A percentile compares a stretch with the other conserved stretches of the same genome.
Conservation (phyloP, 2,797 vertebrate genomes). For the Botia almorhae region DNA sequence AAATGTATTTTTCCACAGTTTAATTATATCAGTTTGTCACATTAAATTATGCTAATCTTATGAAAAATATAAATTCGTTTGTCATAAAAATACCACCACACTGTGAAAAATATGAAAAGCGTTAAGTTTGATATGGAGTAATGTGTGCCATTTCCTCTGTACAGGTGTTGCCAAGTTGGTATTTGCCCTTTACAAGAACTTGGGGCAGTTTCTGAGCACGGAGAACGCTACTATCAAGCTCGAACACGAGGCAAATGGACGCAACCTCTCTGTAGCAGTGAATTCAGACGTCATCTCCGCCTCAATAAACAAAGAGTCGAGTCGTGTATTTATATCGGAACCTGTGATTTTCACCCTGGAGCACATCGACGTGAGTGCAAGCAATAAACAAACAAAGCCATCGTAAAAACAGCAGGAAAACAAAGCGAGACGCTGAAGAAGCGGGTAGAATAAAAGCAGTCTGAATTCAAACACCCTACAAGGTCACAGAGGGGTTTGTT, state of each 20-base stretch:
- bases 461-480: conserved; percentile 87
- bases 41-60: not conserved
- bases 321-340: conserved; percentile 95
- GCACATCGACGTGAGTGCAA: conserved; percentile 94
- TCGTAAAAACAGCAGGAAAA: conserved; percentile 77
- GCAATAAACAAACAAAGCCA: conserved; percentile 70
- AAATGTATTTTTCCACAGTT: not conserved
- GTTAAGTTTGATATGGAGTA: not conserved
- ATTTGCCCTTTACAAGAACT: conserved; percentile 96
- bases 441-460: conserved; percentile 69
- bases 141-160: not conserved
- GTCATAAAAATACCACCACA: not conserved
- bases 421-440: conserved; percentile 71
- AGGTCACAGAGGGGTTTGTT: conserved; percentile 90
- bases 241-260: conserved; percentile 83
- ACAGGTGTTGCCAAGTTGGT: conserved; percentile 95
- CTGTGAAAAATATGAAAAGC: no score
- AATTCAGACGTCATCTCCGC: conserved; percentile 97
- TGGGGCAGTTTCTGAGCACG: conserved; percentile 95
- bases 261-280: conserved; percentile 91
- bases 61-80: not conserved
- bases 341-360: conserved; percentile 96
- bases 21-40: not conserved
- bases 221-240: conserved; percentile 96
- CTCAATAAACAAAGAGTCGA: conserved; percentile 99